Evolutionary conservation across 2,888 invertebrate genomes (phyloP).

Genomic region (Argyra leucocephala): DNA sequence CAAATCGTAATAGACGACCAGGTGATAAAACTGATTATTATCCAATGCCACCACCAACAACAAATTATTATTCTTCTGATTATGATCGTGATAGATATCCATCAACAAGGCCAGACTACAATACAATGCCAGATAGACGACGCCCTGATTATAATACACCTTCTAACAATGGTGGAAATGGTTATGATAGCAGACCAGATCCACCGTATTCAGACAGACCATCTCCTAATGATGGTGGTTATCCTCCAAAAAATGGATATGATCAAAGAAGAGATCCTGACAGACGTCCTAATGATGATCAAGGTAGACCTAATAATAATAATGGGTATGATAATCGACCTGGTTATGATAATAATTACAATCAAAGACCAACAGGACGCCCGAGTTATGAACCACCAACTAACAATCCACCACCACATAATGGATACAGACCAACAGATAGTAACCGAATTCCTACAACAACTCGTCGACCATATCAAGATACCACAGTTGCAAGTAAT

Average conservation of each 20-base stretch:
- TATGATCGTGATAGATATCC: conserved; percentile 12
- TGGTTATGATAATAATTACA: not conserved
- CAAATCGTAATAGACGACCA: conserved; percentile 15
- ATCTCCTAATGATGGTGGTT: conserved; percentile 30
- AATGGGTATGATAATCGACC: not conserved
- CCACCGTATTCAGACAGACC: conserved; percentile 19
- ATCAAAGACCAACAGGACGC: not conserved
- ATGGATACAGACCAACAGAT: not conserved
- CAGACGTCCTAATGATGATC: conserved; percentile 21
- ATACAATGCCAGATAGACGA: not conserved
- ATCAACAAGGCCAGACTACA: not conserved
- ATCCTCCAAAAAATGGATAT: conserved; percentile 35
- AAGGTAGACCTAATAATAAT: conserved; percentile 15
- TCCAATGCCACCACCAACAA: conserved; percentile 16
- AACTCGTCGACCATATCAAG: not conserved
- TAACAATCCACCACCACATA: not conserved
- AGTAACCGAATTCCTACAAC: not conserved
- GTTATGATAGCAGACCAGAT: conserved; percentile 13
- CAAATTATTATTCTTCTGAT: conserved; percentile 13
- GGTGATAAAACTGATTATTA: conserved; percentile 16
- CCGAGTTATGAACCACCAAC: not conserved
- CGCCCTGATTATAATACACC: conserved; percentile 12
- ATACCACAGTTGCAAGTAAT: not conserved
- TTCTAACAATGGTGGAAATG: conserved; percentile 8
- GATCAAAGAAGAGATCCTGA: conserved; percentile 20